phyloP scores from a whole-genome alignment of 1,140 invertebrate genomes.

The Leptinotarsa defecta region DNA sequence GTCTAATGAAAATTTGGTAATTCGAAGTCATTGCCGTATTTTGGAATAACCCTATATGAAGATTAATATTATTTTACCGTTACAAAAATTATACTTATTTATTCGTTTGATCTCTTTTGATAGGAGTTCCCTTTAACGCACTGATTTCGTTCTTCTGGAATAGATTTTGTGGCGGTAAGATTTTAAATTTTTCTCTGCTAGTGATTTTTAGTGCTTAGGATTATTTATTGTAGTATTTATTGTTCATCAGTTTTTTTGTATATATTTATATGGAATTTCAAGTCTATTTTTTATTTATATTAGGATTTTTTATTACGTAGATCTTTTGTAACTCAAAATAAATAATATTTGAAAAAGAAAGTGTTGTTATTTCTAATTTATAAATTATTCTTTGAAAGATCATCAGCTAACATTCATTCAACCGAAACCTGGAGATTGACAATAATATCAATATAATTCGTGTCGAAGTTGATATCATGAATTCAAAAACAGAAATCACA shows the following conservation, averaged over 20 bases:
- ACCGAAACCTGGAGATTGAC: too few species aligned
- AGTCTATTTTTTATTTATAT: conserved; percentile 22
- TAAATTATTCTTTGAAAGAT: too few species aligned
- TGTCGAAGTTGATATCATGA: too few species aligned
- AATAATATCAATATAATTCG: too few species aligned
- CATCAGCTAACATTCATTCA: too few species aligned
- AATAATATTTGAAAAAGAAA: too few species aligned
- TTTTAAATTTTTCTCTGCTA: conserved; percentile 22
- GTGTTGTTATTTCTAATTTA: too few species aligned
- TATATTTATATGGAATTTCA: conserved; percentile 36
- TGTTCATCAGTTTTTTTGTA: conserved; percentile 30
- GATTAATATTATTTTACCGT: conserved; percentile 39
- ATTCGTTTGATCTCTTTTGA: not conserved
- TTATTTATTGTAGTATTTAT: conserved; percentile 41
- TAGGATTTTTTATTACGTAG: conserved; percentile 16
- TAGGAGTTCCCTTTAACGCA: not conserved
- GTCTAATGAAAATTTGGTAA: not conserved
- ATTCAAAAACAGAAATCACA: too few species aligned
- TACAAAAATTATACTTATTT: conserved; percentile 36
- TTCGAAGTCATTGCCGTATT: not conserved
- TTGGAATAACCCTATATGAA: conserved; percentile 16
- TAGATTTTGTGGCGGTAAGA: conserved; percentile 45
- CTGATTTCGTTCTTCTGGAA: conserved; percentile 32
- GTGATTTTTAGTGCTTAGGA: conserved; percentile 27
- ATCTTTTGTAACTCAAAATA: not conserved